Percentiles rank a stretch among this genome's conserved stretches.
phyloP scores from a whole-genome alignment of 2,113 vertebrate genomes.

The Xiphophorus couchianus region DNA sequence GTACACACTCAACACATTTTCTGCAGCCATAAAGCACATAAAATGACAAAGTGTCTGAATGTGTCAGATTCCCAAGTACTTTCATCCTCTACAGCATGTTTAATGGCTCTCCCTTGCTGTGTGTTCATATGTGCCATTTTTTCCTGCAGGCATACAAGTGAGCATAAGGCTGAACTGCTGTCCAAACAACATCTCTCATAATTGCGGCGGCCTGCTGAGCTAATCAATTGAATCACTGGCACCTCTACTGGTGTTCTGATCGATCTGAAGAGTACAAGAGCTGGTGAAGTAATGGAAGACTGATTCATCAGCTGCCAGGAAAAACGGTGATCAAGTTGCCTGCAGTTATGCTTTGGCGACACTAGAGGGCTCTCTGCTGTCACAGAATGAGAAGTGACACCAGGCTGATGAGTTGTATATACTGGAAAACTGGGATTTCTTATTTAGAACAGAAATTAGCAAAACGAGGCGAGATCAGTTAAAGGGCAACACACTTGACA shows the following conservation, averaged over 20 bases:
- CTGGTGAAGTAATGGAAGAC: conserved; percentile 28
- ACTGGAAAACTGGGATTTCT: too few relatives aligned
- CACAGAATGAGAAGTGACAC: conserved; percentile 1
- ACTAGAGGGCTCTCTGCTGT: conserved; percentile 57
- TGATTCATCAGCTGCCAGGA: conserved; percentile 54
- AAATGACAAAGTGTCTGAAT: background rate
- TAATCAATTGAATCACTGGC: conserved; percentile 21
- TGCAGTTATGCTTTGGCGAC: conserved; percentile 26
- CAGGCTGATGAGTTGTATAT: background rate
- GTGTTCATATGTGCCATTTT: conserved; percentile 11
- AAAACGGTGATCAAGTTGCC: background rate
- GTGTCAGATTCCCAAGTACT: conserved; percentile 18
- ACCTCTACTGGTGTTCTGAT: conserved; percentile 5
- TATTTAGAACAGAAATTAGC: background rate
- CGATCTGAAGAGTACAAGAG: conserved; percentile 10
- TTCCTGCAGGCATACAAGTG: conserved; percentile 9
- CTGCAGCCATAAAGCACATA: conserved; percentile 21
- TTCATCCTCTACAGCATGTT: conserved; percentile 8
- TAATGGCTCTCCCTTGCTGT: conserved; percentile 10
- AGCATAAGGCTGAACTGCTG: background rate
- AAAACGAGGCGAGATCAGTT: too few relatives aligned
- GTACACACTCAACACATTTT: background rate
- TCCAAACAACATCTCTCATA: conserved; percentile 9
- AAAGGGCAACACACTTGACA: background rate
- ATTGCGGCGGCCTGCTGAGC: conserved; percentile 16